phyloP scores from a whole-genome alignment of 2,113 vertebrate species.

The Hippoglossus stenolepis region DNA sequence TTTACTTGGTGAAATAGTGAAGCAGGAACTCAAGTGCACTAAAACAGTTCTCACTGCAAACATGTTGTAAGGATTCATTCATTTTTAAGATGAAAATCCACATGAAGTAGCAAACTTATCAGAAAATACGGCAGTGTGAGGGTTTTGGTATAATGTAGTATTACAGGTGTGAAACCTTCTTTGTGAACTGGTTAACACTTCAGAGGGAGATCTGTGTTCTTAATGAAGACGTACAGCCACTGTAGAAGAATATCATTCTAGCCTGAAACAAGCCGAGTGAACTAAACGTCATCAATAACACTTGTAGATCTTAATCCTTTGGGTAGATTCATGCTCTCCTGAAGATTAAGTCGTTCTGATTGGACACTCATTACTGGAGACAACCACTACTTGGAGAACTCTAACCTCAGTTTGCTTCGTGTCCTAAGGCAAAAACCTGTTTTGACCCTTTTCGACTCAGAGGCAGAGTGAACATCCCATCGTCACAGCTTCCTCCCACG shows the following conservation, averaged over 20 bases:
- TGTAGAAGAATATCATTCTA: not conserved
- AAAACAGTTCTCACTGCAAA: not conserved
- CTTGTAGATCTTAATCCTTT: no score
- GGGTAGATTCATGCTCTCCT: not conserved
- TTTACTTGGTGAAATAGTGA: slow-evolving; percentile 80
- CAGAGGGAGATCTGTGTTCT: not conserved
- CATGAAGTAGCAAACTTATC: not conserved
- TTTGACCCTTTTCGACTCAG: no score
- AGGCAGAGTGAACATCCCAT: no score
- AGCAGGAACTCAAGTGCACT: slow-evolving; percentile 79
- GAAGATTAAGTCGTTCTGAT: not conserved
- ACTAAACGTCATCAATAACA: no score
- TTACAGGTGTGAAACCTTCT: not conserved
- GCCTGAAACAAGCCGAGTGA: not conserved
- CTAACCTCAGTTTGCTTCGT: no score
- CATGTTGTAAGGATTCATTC: not conserved
- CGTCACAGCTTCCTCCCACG: no score
- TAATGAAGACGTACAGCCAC: not conserved
- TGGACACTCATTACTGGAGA: no score
- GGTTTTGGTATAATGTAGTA: not conserved
- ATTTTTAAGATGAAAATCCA: not conserved
- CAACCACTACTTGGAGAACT: no score
- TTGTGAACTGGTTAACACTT: not conserved
- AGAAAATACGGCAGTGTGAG: not conserved
- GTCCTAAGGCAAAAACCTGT: no score